These are phyloP conservation scores for Synergus umbraculus DNA, from an alignment of 2,888 invertebrate genomes.

Conservation along the genomic window DNA sequence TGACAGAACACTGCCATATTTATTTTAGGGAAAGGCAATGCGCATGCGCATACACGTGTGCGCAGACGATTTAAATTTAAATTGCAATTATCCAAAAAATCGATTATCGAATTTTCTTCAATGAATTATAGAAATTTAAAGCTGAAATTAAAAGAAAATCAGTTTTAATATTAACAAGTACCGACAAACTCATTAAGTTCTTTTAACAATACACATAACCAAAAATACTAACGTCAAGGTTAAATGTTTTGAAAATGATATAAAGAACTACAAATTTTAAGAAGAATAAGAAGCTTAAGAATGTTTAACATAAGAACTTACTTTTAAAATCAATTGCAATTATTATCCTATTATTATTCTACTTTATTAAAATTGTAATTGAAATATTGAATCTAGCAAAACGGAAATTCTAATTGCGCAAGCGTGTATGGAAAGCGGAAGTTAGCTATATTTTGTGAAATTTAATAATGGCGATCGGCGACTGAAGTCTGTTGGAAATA, in stretches of 20 bases:
- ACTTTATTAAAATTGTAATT: too few species aligned
- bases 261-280: too few species aligned
- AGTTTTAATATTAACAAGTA: background rate
- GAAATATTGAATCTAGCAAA: background rate
- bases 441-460: background rate
- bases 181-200: too few species aligned
- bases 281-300: too few species aligned
- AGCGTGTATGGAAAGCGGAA: background rate
- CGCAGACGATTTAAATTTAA: constrained; percentile 4
- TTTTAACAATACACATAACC: too few species aligned
- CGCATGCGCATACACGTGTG: constrained; percentile 1
- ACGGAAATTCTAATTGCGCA: constrained; percentile 2
- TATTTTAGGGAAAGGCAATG: background rate
- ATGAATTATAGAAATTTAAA: background rate
- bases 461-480: background rate
- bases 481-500: background rate
- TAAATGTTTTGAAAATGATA: too few species aligned
- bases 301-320: too few species aligned
- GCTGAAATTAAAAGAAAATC: background rate
- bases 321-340: too few species aligned
- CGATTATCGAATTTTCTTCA: background rate
- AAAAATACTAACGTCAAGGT: too few species aligned
- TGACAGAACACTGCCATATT: constrained; percentile 30
- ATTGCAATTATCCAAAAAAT: background rate
- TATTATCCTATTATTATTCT: too few species aligned